A percentile compares a stretch with the other conserved stretches of the same genome.
Evolutionary conservation across 2,113 vertebrate genomes (phyloP).

Genomic region (Nothocercus julius): DNA sequence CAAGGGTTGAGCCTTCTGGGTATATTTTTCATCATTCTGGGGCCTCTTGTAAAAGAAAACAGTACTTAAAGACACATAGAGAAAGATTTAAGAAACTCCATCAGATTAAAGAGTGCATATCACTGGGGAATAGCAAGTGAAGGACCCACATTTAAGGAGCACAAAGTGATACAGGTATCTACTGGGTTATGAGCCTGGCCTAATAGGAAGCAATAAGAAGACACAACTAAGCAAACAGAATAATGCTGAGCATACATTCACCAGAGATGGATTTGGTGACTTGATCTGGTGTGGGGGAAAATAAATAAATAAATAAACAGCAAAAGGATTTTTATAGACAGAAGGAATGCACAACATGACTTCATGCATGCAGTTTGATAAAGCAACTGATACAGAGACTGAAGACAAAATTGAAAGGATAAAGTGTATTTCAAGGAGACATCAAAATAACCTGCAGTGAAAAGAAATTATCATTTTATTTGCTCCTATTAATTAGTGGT

Average conservation of each 20-base stretch:
- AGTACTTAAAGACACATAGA: neutral
- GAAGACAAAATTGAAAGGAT: neutral
- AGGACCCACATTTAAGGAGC: neutral
- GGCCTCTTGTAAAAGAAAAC: neutral
- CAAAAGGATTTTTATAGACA: neutral
- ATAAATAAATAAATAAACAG: neutral
- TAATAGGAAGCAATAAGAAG: neutral
- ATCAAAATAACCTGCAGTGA: neutral
- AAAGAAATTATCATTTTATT: neutral
- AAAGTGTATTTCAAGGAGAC: neutral
- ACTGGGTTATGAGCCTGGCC: neutral
- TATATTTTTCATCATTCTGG: neutral
- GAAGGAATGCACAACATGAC: neutral
- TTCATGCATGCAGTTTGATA: rapidly evolving
- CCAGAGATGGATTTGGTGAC: neutral
- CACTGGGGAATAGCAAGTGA: neutral
- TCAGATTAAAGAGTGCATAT: neutral
- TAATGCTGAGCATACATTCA: neutral
- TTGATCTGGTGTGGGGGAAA: neutral
- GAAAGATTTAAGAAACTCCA: neutral
- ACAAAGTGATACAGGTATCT: neutral
- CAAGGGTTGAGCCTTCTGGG: neutral
- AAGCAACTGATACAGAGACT: rapidly evolving
- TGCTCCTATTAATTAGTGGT: neutral
- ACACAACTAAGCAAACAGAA: neutral